phyloP scores from a whole-genome alignment of 1,140 invertebrate species.

The Gonatopus flavifemur region DNA sequence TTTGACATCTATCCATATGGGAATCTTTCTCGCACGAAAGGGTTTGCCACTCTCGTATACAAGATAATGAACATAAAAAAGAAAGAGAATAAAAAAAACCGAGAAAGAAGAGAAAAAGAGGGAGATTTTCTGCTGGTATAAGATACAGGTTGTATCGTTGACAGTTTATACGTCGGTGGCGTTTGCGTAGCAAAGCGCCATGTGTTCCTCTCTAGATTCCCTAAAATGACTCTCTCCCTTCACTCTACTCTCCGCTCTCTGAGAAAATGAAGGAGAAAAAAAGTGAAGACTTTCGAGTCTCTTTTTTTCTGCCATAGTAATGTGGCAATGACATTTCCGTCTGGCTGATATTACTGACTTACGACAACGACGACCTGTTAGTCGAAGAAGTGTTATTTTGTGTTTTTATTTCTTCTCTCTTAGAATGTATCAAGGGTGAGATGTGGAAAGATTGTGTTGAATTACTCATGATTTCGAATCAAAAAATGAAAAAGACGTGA shows the following conservation, averaged over 20 bases:
- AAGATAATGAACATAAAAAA: not conserved
- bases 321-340: conserved; percentile 37
- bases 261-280: conserved; percentile 19
- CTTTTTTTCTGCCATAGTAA: conserved; percentile 22
- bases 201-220: conserved; percentile 40
- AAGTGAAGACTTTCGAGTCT: conserved; percentile 25
- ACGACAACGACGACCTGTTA: no score
- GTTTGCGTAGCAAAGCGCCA: conserved; percentile 44
- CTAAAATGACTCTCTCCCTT: conserved; percentile 15
- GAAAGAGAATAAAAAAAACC: not conserved
- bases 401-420: no score
- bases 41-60: conserved; percentile 16
- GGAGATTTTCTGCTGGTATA: conserved; percentile 8
- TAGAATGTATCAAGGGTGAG: no score
- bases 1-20: no score
- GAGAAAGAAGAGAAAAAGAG: conserved; percentile 3
- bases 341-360: conserved; percentile 9
- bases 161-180: conserved; percentile 35
- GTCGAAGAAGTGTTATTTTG: no score
- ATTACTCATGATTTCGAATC: no score
- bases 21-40: conserved; percentile 10
- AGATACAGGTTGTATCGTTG: conserved; percentile 30
- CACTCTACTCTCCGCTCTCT: not conserved
- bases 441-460: no score
- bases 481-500: no score